Base-by-base conservation (phyloP, 2,797 vertebrate species). In the Aeoliscus strigatus region DNA sequence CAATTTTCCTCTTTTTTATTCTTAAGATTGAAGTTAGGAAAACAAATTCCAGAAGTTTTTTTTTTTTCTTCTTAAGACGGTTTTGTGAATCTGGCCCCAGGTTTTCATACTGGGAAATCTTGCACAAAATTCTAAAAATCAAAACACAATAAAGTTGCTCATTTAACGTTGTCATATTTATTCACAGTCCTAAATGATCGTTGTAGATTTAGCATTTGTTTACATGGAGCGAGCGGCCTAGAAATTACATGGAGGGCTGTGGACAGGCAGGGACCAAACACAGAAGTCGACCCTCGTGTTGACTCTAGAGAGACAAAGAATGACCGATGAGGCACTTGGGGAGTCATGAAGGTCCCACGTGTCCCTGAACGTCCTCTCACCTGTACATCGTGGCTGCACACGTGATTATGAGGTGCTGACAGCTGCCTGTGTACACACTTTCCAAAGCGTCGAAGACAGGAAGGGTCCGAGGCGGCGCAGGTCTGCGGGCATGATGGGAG, bases 221-320 rank as follows among this genome's bases (percentile, higher is more conserved):
- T 83, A 69, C 76, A 75, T 70, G 54, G 44, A 33, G 29, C 24
- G 5, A 25, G 6, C 26, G 43, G 16, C 27, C 7, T 1, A 38
- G 8, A 10, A 32, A 6, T 75, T 47, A 79, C 27, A 50, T 44
- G 0, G 23, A 9, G 15, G 52, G 4, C 14, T 39, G 51, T 26
- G 63, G 44, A 70, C 86, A 88, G 27, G 38, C 45, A 4, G 87
- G 84, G 9, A 84, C 61, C 27, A 87, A 58, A 69, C 88, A 88
- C 59, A 84, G 11, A 21, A 88, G 84, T 49, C 55, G 73, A 1
- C 85, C 85, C 14, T 77, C 81, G 3, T 35, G 21, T 14, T 57
- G 39, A 16, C 8, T 71, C 85, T 88, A n/a, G 13, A 39, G 35
- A 61, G 39, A 39, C 7, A 39, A 24, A 61, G 30, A 43, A 51